Evolutionary conservation across 92 coral and sea anemone species (phyloP), one percentile per base, ranked within the genome.

Genomic region (Paragorgia papillata): DNA sequence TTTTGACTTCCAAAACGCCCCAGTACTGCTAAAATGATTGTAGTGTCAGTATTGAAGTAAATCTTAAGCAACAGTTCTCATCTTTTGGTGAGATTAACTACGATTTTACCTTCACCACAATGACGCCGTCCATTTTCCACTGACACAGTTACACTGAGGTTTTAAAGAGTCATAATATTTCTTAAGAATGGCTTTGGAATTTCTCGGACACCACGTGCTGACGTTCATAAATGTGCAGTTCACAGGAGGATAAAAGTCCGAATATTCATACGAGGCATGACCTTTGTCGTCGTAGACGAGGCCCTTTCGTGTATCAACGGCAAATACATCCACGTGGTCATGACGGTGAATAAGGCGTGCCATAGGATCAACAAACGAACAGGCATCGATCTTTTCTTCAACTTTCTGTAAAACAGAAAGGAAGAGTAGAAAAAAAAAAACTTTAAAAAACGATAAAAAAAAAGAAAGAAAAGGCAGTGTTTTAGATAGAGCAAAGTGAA

Each of bases 151-250:
- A 46, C 53, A 46, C n/a, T 6, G 15, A 7, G 53, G 53, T 46
- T 15, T 15, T 46, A 46, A 46, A 9, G 84, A 58, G 46, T 55
- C 55, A 35, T 78, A 85, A 49, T 85, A 88, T 21, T 56, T 57
- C 57, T 86, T 73, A 20, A 88, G 66, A 7, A 90, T 44, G 12
- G 80, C 76, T 82, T 83, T 68, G 12, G 96, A 84, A 0, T 83
- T 79, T 34, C 85, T 74, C 0, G 96, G 96, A 71, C 96, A 90
- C 21, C 25, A 68, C 2, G 84, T 55, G 41, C 22, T 58, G 27
- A 85, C 26, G 0, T 90, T 92, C 90, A 90, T 85, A 53, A 90
- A 88, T 65, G 13, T 62, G 59, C 96, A 90, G 18, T 86, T 69
- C 57, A 74, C 74, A 8, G 86, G 82, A 33, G 96, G 92, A 67